Evolutionary conservation across 2,113 vertebrate genomes (phyloP).

Genomic region (Cyprinodon variegatus): DNA sequence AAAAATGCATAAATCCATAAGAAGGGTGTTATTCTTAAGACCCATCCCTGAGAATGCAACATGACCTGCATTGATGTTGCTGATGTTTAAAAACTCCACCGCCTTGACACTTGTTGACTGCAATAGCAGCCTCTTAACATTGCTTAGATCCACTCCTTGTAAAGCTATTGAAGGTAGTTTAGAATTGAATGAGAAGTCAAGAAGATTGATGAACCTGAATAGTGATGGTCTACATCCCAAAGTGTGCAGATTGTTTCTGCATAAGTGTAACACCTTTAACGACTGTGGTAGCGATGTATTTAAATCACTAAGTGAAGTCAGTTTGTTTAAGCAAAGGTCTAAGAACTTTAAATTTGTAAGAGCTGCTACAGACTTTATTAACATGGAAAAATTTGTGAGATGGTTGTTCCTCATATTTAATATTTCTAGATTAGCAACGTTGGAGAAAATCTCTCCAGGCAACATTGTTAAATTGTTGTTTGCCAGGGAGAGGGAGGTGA

Average conservation of each 20-base stretch:
- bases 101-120: slow-evolving; percentile 67
- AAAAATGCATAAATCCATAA: slow-evolving; percentile 54
- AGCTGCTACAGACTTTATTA: slow-evolving; percentile 66
- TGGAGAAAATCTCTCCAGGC: slow-evolving; percentile 59
- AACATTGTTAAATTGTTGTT: slow-evolving; percentile 68
- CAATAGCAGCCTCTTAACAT: slow-evolving; percentile 63
- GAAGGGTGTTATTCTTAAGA: slow-evolving; percentile 21
- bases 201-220: slow-evolving; percentile 40
- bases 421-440: slow-evolving; percentile 41
- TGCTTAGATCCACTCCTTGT: slow-evolving; percentile 57
- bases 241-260: slow-evolving; percentile 69
- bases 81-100: slow-evolving; percentile 65
- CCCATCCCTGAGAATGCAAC: slow-evolving; percentile 79
- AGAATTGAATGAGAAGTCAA: slow-evolving; percentile 82
- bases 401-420: slow-evolving; percentile 69
- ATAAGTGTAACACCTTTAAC: slow-evolving; percentile 67
- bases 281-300: slow-evolving; percentile 55
- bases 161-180: slow-evolving; percentile 50
- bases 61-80: slow-evolving; percentile 51
- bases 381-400: slow-evolving; percentile 67
- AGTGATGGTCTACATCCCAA: slow-evolving; percentile 64
- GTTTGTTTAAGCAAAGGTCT: slow-evolving; percentile 78
- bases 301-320: slow-evolving; percentile 67
- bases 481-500: slow-evolving; percentile 66
- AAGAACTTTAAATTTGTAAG: slow-evolving; percentile 64